A percentile compares a stretch with the other conserved stretches of the same genome.
phyloP scores from a whole-genome alignment of 2,888 invertebrate genomes.

The Ganaspis brasiliensis region DNA sequence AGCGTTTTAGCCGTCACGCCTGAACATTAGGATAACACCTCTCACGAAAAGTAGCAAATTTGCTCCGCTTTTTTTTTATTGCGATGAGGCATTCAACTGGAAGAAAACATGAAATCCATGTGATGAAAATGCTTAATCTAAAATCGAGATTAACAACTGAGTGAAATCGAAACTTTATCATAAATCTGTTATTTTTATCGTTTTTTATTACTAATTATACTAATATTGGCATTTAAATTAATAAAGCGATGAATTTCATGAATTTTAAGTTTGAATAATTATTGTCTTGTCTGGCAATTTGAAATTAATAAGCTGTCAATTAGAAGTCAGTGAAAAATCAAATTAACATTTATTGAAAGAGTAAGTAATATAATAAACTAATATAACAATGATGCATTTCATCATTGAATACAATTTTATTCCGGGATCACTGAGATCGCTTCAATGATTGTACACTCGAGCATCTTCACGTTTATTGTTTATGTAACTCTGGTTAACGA shows the following conservation, averaged over 20 bases:
- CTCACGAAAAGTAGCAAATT: slow-evolving; percentile 28
- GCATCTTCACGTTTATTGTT: slow-evolving; percentile 22
- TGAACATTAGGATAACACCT: slow-evolving; percentile 37
- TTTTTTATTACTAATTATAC: no score
- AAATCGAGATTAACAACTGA: not conserved
- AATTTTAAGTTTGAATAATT: not conserved
- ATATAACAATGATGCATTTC: slow-evolving; percentile 16
- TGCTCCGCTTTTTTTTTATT: slow-evolving; percentile 35
- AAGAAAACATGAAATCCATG: slow-evolving; percentile 14
- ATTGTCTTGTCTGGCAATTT: not conserved
- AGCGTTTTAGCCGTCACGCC: slow-evolving; percentile 39
- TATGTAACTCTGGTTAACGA: slow-evolving; percentile 26
- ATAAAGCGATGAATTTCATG: not conserved
- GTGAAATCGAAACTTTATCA: no score
- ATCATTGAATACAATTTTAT: slow-evolving; percentile 8
- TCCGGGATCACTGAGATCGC: slow-evolving; percentile 10
- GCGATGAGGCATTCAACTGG: slow-evolving; percentile 21
- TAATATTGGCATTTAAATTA: no score
- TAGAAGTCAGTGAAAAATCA: not conserved
- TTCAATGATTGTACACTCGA: not conserved
- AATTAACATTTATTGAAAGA: slow-evolving; percentile 11
- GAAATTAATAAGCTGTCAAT: slow-evolving; percentile 11
- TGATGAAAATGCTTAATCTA: slow-evolving; percentile 15
- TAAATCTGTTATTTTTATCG: no score
- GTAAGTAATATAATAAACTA: slow-evolving; percentile 9